Evolutionary conservation across 2,113 vertebrate genomes (phyloP).

Genomic region (Hylia prasina): DNA sequence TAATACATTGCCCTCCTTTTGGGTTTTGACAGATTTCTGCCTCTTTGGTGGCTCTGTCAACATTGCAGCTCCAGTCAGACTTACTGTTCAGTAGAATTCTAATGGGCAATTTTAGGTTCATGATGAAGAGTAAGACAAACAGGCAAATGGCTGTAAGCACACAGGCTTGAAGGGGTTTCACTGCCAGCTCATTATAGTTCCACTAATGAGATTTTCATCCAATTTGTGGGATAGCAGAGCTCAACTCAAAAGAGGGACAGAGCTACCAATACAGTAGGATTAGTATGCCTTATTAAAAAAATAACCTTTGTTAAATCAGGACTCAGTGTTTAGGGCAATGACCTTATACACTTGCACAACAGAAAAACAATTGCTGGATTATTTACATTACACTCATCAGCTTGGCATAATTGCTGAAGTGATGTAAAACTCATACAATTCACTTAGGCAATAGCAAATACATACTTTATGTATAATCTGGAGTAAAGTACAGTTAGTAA

Average conservation of each 20-base stretch:
- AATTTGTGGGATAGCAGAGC: slow-evolving; percentile 61
- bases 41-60: not conserved
- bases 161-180: slow-evolving; percentile 61
- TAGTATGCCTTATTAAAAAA: slow-evolving; percentile 52
- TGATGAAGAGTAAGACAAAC: slow-evolving; percentile 65
- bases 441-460: not conserved
- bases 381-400: slow-evolving; percentile 32
- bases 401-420: slow-evolving; percentile 15
- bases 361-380: slow-evolving; percentile 25
- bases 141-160: slow-evolving; percentile 51
- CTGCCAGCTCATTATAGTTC: slow-evolving; percentile 68
- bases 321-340: not conserved
- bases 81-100: slow-evolving; percentile 32
- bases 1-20: not conserved
- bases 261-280: slow-evolving; percentile 55
- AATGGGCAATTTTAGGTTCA: slow-evolving; percentile 63
- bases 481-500: not conserved
- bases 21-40: not conserved
- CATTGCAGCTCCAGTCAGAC: not conserved
- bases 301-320: slow-evolving; percentile 50
- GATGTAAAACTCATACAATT: not conserved
- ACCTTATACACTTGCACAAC: not conserved
- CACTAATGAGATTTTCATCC: slow-evolving; percentile 70
- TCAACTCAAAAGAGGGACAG: slow-evolving; percentile 44
- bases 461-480: not conserved